A percentile compares a stretch with the other conserved stretches of the same genome.
Evolutionary conservation across 2,888 invertebrate genomes (phyloP).

Genomic region (Reticulitermes lucifugus): DNA sequence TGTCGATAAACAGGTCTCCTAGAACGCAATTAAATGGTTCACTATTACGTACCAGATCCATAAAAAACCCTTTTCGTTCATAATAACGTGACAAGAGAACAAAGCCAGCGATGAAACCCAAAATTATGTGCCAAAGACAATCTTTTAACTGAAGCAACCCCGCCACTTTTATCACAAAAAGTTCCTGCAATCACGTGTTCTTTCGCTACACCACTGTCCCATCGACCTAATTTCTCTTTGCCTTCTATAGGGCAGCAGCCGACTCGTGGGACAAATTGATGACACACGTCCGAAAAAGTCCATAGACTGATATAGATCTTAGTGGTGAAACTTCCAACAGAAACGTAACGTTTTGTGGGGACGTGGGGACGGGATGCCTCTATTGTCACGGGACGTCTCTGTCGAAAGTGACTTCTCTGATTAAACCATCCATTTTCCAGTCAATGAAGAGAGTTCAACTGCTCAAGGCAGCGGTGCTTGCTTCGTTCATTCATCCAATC

Average conservation of each 20-base stretch:
- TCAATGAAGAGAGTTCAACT: conserved; percentile 12
- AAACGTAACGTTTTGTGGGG: neutral
- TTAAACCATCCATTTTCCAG: conserved; percentile 33
- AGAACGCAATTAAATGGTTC: neutral
- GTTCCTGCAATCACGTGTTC: neutral
- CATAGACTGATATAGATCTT: conserved; percentile 13
- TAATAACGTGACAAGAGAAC: conserved; percentile 3
- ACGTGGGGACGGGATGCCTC: neutral
- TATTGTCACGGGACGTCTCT: conserved; percentile 30
- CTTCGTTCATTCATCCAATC: conserved; percentile 10
- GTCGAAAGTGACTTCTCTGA: conserved; percentile 8
- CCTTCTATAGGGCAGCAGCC: neutral
- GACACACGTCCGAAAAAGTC: neutral
- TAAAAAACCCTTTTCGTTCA: neutral
- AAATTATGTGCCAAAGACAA: neutral
- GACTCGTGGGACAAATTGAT: conserved; percentile 14
- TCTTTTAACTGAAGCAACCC: neutral
- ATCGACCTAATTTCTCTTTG: neutral
- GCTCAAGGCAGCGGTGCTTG: neutral
- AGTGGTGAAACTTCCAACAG: neutral
- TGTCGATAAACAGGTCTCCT: neutral
- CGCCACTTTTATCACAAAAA: neutral
- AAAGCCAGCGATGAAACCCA: neutral
- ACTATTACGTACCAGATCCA: neutral
- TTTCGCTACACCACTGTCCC: neutral